Conservation (phyloP, 2,888 invertebrate genomes). For the Augiades crinisus region DNA sequence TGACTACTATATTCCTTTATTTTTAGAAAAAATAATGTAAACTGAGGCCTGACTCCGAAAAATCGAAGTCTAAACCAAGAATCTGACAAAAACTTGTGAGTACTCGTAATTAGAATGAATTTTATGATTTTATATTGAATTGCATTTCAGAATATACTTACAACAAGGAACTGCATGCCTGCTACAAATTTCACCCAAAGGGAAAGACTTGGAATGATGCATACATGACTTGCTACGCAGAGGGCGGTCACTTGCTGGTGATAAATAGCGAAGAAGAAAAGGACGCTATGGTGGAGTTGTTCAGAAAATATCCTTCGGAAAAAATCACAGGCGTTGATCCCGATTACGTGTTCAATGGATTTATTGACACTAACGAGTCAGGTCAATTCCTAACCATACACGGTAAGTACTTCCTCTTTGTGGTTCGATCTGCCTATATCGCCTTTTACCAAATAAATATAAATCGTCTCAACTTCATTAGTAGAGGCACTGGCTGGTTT, state of each 20-base stretch:
- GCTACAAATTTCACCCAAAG: slow-evolving; percentile 25
- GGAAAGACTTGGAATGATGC: slow-evolving; percentile 23
- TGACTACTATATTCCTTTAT: no score
- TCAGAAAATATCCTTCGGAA: neutral
- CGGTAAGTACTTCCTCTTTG: neutral
- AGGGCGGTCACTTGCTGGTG: slow-evolving; percentile 29
- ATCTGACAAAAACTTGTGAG: no score
- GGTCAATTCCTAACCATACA: neutral
- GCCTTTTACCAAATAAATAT: no score
- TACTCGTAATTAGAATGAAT: no score
- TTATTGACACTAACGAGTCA: neutral
- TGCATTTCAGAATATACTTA: neutral
- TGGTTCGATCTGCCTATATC: no score
- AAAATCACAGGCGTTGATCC: neutral
- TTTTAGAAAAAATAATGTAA: no score
- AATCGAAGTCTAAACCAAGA: no score
- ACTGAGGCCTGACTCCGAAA: no score
- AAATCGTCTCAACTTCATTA: no score
- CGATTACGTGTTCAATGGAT: neutral
- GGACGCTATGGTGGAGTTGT: neutral
- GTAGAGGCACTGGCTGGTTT: no score
- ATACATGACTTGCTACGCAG: slow-evolving; percentile 27
- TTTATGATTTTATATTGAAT: no score
- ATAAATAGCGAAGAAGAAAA: slow-evolving; percentile 30
- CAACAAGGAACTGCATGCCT: neutral